Evolutionary conservation across 2,888 invertebrate species (phyloP).

Genomic region (Julus scanicus): DNA sequence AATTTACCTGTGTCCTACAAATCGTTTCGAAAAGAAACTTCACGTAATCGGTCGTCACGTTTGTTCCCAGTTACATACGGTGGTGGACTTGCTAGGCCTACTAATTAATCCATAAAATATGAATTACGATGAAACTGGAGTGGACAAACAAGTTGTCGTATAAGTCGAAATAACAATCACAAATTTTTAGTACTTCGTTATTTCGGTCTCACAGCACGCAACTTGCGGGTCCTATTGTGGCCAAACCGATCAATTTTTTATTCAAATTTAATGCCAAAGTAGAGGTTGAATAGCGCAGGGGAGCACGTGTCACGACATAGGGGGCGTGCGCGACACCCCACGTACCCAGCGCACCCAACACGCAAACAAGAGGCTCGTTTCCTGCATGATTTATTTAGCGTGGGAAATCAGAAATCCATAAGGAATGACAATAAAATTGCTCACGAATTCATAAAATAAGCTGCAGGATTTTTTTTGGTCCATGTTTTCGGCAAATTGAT

Average conservation of each 20-base stretch:
- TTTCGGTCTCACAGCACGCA: not conserved
- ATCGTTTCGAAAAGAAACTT: too few relatives aligned
- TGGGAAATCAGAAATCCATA: constrained; percentile 20
- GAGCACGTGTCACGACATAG: constrained; percentile 13
- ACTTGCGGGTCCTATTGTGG: not conserved
- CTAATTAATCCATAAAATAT: constrained; percentile 36
- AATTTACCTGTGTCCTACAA: too few relatives aligned
- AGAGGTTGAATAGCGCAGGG: not conserved
- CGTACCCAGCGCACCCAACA: not conserved
- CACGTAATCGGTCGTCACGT: too few relatives aligned
- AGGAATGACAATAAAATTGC: constrained; percentile 17
- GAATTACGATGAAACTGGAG: constrained; percentile 19
- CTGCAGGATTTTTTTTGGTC: not conserved
- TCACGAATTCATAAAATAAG: constrained; percentile 13
- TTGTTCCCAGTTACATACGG: too few relatives aligned
- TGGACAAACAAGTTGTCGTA: constrained; percentile 22
- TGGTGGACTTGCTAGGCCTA: not conserved
- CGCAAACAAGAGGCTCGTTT: too few relatives aligned
- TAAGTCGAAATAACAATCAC: not conserved
- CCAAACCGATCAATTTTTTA: constrained; percentile 1
- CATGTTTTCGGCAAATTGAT: not conserved
- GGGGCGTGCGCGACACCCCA: constrained; percentile 23
- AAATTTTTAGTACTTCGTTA: not conserved
- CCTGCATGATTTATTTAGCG: not conserved
- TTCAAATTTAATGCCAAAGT: not conserved